Evolutionary conservation across 2,888 invertebrate species (phyloP).

Genomic region (Oxytorus armatus): DNA sequence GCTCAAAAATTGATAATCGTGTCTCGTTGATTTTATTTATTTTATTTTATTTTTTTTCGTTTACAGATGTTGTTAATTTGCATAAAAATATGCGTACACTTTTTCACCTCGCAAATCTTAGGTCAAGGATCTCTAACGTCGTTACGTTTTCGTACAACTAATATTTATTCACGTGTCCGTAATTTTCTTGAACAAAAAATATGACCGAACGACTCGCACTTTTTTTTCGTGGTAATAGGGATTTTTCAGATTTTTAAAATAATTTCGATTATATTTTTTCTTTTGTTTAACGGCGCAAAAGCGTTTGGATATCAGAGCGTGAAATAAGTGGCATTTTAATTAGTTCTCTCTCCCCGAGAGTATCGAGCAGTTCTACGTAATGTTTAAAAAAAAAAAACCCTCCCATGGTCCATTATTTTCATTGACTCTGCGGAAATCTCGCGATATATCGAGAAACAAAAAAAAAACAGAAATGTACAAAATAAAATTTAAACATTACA

Average conservation of each 20-base stretch:
- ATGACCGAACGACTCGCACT: neutral
- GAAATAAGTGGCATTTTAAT: slow-evolving; percentile 62
- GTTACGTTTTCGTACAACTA: slow-evolving; percentile 56
- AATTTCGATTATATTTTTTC: slow-evolving; percentile 12
- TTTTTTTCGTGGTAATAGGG: slow-evolving; percentile 1
- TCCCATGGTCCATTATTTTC: slow-evolving; percentile 33
- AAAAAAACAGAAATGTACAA: slow-evolving; percentile 8
- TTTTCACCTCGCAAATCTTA: too few species aligned
- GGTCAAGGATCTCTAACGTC: too few species aligned
- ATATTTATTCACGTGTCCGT: slow-evolving; percentile 66
- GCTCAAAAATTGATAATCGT: neutral
- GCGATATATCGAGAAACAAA: neutral
- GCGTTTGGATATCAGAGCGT: slow-evolving; percentile 14
- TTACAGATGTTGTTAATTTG: slow-evolving; percentile 44
- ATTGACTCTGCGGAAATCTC: slow-evolving; percentile 23
- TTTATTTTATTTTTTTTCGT: neutral
- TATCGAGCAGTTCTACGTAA: slow-evolving; percentile 19
- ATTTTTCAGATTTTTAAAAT: slow-evolving; percentile 23
- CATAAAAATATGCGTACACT: too few species aligned
- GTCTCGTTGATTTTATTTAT: neutral
- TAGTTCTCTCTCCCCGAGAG: slow-evolving; percentile 9
- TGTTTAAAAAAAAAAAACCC: neutral
- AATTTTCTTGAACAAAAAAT: slow-evolving; percentile 15
- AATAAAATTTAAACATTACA: neutral
- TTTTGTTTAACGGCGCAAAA: slow-evolving; percentile 16